A percentile compares a stretch with the other conserved stretches of the same genome.
These are phyloP conservation scores for Poecilia wingei DNA, from an alignment of 2,797 vertebrate genomes.

Conservation along the genomic window DNA sequence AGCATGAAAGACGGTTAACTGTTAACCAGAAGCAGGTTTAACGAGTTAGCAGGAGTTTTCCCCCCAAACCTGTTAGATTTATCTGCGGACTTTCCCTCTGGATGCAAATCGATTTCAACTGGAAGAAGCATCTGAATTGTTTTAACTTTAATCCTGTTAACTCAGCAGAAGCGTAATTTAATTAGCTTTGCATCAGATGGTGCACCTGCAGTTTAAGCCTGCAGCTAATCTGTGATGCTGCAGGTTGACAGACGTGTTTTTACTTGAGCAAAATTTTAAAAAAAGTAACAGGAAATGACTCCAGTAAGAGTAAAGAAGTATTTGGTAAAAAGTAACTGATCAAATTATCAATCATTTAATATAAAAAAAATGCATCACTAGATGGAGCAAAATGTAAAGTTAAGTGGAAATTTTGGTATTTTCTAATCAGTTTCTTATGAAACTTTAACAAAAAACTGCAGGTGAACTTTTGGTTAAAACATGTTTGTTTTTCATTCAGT, in stretches of 20 bases:
- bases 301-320: no score
- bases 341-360: no score
- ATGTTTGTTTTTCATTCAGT: no score
- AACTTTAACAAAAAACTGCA: no score
- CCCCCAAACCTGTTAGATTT: not conserved
- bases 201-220: slow-evolving; percentile 52
- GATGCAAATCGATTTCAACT: not conserved
- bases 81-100: not conserved
- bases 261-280: no score
- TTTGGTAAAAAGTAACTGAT: no score
- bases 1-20: slow-evolving; percentile 56
- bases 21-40: slow-evolving; percentile 51
- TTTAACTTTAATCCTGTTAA: slow-evolving; percentile 17
- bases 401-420: no score
- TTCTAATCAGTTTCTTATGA: no score
- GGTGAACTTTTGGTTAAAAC: no score
- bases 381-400: no score
- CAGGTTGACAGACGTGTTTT: slow-evolving; percentile 16
- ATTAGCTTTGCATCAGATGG: slow-evolving; percentile 42
- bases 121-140: not conserved
- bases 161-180: slow-evolving; percentile 14
- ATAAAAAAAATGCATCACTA: no score
- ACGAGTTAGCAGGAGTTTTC: not conserved
- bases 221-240: not conserved
- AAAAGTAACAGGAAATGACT: no score